phyloP scores from a whole-genome alignment of 2,888 invertebrate species.

The Cerastoderma edule region DNA sequence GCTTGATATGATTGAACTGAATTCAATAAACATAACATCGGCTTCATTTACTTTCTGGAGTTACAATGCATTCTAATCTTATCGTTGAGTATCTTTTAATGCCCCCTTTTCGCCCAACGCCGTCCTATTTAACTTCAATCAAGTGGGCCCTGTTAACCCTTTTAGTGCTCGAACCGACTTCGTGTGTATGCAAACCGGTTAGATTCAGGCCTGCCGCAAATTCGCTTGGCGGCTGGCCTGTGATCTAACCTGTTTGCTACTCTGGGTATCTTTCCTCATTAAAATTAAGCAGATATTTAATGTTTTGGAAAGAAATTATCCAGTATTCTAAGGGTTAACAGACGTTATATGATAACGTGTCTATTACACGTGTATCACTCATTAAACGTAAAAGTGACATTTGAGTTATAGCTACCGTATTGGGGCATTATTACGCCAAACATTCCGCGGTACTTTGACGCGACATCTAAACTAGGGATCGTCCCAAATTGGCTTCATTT shows the following conservation, averaged over 20 bases:
- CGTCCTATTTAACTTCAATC: no score
- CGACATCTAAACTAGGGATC: neutral
- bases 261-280: neutral
- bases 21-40: no score
- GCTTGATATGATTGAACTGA: no score
- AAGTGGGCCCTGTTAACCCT: no score
- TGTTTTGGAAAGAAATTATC: neutral
- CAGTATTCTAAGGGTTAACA: neutral
- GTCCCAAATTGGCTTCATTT: neutral
- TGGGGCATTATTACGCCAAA: constrained; percentile 9
- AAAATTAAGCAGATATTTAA: neutral
- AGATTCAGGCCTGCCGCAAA: neutral
- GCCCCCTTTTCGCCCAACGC: no score
- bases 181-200: no score
- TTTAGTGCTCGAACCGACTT: no score
- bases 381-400: constrained; percentile 3
- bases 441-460: no score
- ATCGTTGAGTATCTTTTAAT: no score
- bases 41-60: no score
- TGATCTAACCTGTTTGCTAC: neutral
- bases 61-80: no score
- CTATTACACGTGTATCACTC: neutral
- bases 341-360: neutral
- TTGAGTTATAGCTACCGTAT: neutral
- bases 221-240: neutral